Evolutionary conservation across 53 echinoderm and acorn worm species (phyloP), one percentile per base, ranked within the genome.

Genomic region (Patiria pectinifera): DNA sequence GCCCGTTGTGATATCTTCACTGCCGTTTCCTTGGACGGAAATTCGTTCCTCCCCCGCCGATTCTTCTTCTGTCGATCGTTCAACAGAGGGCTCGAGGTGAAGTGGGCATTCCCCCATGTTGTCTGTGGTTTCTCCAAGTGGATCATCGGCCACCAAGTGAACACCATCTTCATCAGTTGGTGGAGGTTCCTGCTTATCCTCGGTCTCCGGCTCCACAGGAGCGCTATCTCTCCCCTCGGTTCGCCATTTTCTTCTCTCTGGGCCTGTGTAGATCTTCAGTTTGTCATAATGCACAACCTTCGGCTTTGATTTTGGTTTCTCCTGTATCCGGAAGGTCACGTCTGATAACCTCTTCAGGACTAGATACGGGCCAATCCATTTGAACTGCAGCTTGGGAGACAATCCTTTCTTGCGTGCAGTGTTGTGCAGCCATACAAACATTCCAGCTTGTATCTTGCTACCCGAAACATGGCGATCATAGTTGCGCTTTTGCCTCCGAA

Each of bases 221-320:
- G 1, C 21, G 1, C 35, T 35, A 35, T 35, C 35, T 35, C 35
- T 35, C 35, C 35, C 35, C 35, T 35, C 35, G 35, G 79, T 45
- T 48, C 49, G 16, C 49, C 49, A 48, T 47, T 21, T 18, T 19
- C 53, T 46, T 25, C 47, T 22, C 5, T 47, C 22, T 47, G 47
- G 48, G 19, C 49, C 81, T 19, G 47, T 49, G 53, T 81, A 81
- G 19, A 49, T 18, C 48, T 49, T 81, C 81, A 81, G 19, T 16
- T n/a, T 14, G 25, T 81, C 81, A 25, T 48, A 81, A 25, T 81
- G 81, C n/a, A 81, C 81, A 18, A 81, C 81, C 49, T 81, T 81
- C 4, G 2, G 81, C 48, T 81, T 81, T 22, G 48, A 18, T 81
- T 47, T 47, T 48, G 81, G 81, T 18, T 49, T 81, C 53, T 81